A percentile compares a stretch with the other conserved stretches of the same genome.
Evolutionary conservation across 2,113 vertebrate genomes (phyloP).

Genomic region (Panthera leo): DNA sequence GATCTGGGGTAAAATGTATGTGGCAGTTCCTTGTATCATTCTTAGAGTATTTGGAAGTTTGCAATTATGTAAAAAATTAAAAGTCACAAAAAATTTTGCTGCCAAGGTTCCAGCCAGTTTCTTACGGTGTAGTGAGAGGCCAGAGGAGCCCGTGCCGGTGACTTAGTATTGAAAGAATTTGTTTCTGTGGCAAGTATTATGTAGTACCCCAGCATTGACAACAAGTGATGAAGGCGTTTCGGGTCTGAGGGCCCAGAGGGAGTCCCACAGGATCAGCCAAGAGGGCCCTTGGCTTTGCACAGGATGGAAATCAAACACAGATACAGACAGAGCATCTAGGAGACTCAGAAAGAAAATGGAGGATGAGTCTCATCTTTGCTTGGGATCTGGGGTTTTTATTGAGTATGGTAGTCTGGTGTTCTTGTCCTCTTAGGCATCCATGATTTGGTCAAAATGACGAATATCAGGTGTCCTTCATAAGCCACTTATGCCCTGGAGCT

Average conservation of each 20-base stretch:
- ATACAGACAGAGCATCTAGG: neutral
- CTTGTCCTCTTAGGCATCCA: neutral
- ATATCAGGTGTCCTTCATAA: neutral
- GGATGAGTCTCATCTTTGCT: neutral
- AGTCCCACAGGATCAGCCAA: neutral
- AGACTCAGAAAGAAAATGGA: neutral
- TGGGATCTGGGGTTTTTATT: neutral
- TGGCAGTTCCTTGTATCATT: neutral
- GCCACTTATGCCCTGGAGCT: neutral
- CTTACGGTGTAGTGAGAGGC: neutral
- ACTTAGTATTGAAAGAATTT: neutral
- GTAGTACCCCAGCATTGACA: neutral
- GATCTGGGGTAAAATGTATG: neutral
- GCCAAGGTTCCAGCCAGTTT: neutral
- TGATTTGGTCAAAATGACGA: neutral
- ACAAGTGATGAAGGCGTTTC: neutral
- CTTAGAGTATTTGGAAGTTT: neutral
- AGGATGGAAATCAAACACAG: neutral
- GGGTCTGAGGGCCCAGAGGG: neutral
- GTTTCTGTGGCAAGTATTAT: neutral
- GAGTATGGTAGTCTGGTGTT: neutral
- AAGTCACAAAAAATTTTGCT: neutral
- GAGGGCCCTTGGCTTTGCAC: neutral
- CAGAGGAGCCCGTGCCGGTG: neutral
- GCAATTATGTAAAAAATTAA: constrained; percentile 35